A percentile compares a stretch with the other conserved stretches of the same genome.
Evolutionary conservation across 2,888 invertebrate genomes (phyloP).

Genomic region (Leptinotarsa tumamoca): DNA sequence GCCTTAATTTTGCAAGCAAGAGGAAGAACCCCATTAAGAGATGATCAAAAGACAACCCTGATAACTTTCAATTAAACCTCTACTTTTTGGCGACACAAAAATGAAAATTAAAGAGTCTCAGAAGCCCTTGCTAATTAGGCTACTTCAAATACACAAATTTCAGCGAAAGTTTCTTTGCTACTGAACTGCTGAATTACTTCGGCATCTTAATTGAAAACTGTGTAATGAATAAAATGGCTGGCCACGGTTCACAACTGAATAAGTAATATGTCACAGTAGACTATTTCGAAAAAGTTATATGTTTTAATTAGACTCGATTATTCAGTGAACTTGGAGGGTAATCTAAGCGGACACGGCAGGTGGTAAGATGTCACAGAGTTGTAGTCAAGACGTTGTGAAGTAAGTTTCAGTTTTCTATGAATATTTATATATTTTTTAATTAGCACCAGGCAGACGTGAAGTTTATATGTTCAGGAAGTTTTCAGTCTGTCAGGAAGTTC

Average conservation of each 20-base stretch:
- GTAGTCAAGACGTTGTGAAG: not conserved
- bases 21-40: slow-evolving; percentile 14
- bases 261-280: slow-evolving; percentile 32
- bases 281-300: slow-evolving; percentile 1
- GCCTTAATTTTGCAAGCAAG: not conserved
- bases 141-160: slow-evolving; percentile 49
- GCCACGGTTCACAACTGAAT: slow-evolving; percentile 35
- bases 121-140: slow-evolving; percentile 47
- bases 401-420: not conserved
- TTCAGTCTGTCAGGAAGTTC: not conserved
- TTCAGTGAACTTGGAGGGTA: not conserved
- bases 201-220: slow-evolving; percentile 52
- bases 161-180: slow-evolving; percentile 43
- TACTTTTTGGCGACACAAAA: slow-evolving; percentile 31
- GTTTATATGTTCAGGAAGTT: not conserved
- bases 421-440: slow-evolving; percentile 9
- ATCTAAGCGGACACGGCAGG: not conserved
- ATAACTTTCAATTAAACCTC: slow-evolving; percentile 39
- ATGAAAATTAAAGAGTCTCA: slow-evolving; percentile 35
- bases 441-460: not conserved
- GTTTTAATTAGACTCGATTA: not conserved
- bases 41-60: slow-evolving; percentile 22
- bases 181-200: slow-evolving; percentile 46
- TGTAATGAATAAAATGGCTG: slow-evolving; percentile 49
- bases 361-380: not conserved